Base-by-base conservation (phyloP, 1,140 invertebrate species). In the Zaprionus nigranus region DNA sequence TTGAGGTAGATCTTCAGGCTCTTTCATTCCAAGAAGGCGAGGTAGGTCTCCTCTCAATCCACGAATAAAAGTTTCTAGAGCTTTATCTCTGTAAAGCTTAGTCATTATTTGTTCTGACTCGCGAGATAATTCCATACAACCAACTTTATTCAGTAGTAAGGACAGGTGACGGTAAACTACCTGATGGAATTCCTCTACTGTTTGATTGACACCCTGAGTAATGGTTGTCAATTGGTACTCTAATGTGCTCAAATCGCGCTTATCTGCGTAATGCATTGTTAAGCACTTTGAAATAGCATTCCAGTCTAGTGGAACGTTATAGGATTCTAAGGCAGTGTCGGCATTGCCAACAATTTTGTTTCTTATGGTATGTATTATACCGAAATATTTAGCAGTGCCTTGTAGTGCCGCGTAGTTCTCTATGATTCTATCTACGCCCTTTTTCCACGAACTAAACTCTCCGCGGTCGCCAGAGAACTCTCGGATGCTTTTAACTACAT, bases 61-160 rank as follows among this genome's bases (percentile, higher is more conserved):
- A 20, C 54, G 15, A 24, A 66, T 38, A 57, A 66, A n/a, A 28
- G 51, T 66, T 24, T 66, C 64, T 57, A 66, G 22, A 57, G 53
- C 64, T 57, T 57, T 66, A 66, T 66, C 54, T 57, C 64, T 56
- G n/a, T 66, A 66, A 17, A 57, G 12, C 38, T 66, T 28, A 36
- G 51, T 66, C 54, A 66, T 38, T 4, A 56, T 38, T 56, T 38
- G 15, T 66, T 66, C 53, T 36, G 64, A 54, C 26, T 66, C 36
- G 5, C 30, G 15, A 66, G 43, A 43, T 28, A 61, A 24, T 22
- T 61, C 26, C 59, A 46, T 61, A 24, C 59, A 61, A 46, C 40
- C 59, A 17, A 60, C 34, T 60, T 60, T 51, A 24, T 51, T 51
- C 20, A 22, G 22, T 51, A 51, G 49, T 51, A 51, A 51, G 49